Conservation (phyloP, 2,797 vertebrate species). For the Myioborus melanocephalus region DNA sequence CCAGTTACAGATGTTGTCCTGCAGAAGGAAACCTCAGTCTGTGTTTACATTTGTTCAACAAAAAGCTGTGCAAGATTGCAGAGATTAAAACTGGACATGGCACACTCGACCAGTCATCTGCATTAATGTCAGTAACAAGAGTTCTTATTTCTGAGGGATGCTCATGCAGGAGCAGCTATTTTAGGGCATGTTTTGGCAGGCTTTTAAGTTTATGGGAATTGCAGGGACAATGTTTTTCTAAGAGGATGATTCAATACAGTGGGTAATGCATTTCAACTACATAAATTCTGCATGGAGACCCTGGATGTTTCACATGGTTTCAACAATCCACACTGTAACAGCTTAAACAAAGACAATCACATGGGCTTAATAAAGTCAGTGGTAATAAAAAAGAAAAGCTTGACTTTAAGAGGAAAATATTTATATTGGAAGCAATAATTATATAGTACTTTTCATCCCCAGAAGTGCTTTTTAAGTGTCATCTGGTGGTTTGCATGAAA, state of each 20-base stretch:
- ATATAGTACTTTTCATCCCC: slow-evolving; percentile 37
- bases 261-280: neutral
- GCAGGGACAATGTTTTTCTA: slow-evolving; percentile 1
- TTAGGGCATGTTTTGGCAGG: neutral
- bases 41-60: neutral
- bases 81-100: neutral
- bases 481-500: slow-evolving; percentile 23
- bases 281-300: neutral
- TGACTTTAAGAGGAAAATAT: slow-evolving; percentile 65
- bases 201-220: neutral
- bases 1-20: neutral
- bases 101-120: neutral
- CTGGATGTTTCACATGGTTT: slow-evolving; percentile 18
- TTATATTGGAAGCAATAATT: slow-evolving; percentile 64
- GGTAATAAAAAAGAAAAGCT: slow-evolving; percentile 61
- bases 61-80: neutral
- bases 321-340: neutral
- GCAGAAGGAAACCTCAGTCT: neutral
- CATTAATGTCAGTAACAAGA: neutral
- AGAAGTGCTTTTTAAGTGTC: slow-evolving; percentile 58
- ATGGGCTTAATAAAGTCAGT: slow-evolving; percentile 63
- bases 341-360: slow-evolving; percentile 60
- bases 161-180: neutral
- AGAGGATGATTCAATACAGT: neutral
- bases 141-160: neutral